These are phyloP conservation scores for Ericerus pela DNA, from an alignment of 1,140 invertebrate genomes.

Conservation along the genomic window DNA sequence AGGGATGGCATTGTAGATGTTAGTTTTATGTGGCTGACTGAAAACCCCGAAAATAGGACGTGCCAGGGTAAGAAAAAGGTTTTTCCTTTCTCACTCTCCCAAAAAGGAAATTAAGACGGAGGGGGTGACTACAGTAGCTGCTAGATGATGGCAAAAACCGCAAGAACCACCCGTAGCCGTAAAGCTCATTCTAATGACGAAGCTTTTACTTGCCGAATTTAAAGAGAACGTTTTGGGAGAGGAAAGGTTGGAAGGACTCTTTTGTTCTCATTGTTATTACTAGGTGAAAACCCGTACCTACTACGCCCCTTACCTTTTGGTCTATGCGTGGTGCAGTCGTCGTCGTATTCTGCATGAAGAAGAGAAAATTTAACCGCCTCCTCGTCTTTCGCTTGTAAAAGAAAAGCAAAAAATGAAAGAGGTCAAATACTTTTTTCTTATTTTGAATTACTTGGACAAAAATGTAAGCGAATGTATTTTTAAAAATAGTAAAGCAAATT, in stretches of 20 bases:
- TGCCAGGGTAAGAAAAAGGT: constrained; percentile 1
- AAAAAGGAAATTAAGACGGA: constrained; percentile 5
- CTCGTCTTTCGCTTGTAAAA: no score
- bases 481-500: no score
- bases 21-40: constrained; percentile 4
- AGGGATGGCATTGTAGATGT: background rate
- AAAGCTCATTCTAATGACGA: constrained; percentile 12
- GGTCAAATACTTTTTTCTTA: no score
- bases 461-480: no score
- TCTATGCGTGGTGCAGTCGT: no score
- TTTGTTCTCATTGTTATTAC: constrained; percentile 10
- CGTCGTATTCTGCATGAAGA: no score
- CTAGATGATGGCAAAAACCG: constrained; percentile 10
- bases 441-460: no score
- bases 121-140: constrained; percentile 7
- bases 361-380: no score
- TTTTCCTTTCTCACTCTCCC: background rate
- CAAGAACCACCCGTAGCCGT: constrained; percentile 6
- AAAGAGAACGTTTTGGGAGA: no score
- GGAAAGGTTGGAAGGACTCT: no score
- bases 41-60: background rate
- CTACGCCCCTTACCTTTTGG: constrained; percentile 8
- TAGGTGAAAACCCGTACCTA: constrained; percentile 5
- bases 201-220: constrained; percentile 7
- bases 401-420: no score